Base-by-base conservation (phyloP, 2,888 invertebrate species). In the Troilus luridus region DNA sequence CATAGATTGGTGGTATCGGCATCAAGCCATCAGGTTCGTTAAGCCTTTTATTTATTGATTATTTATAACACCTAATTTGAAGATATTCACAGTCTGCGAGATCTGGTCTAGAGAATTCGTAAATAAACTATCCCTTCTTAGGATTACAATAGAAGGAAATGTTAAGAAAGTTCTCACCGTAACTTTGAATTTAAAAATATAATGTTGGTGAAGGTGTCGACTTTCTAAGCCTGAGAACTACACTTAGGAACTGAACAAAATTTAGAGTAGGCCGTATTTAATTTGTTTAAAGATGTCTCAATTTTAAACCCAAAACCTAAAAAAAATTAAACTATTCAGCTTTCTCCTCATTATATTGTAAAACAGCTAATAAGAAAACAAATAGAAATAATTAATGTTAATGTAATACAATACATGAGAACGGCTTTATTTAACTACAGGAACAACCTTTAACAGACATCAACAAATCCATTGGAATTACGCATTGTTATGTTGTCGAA, bases 271-370 rank as follows among this genome's bases (percentile, higher is more conserved):
- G 12, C 24, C 24, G 12, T 67, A 67, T 67, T 67, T 27, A 27
- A 67, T 67, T 67, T 67, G 67, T 14, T 67, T 67, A 67, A 67
- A 67, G 67, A 24, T 67, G 67, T 24, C 67, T 27, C 67, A 24
- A 67, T 67, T 67, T 24, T 14, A 41, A 5, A 67, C 27, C 11
- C 67, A 27, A 1, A 24, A 27, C 24, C 67, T 5, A 41, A 41
- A 41, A 59, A 67, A 67, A 24, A 24, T 11, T 64, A 12, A n/a
- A 64, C 12, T n/a, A 27, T 14, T 12, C 24, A 14, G 14, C 67
- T 67, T 67, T 67, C 67, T 67, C 67, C 19, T 67, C 67, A 67
- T 67, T 67, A 27, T 67, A 27, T 27, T 67, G 67, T 27, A 67
- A 67, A 67, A 67, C 24, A 67, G 67, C 67, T 67, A 67, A 67